Base-by-base conservation (phyloP, 2,113 vertebrate genomes). In the Oryzias curvinotus region DNA sequence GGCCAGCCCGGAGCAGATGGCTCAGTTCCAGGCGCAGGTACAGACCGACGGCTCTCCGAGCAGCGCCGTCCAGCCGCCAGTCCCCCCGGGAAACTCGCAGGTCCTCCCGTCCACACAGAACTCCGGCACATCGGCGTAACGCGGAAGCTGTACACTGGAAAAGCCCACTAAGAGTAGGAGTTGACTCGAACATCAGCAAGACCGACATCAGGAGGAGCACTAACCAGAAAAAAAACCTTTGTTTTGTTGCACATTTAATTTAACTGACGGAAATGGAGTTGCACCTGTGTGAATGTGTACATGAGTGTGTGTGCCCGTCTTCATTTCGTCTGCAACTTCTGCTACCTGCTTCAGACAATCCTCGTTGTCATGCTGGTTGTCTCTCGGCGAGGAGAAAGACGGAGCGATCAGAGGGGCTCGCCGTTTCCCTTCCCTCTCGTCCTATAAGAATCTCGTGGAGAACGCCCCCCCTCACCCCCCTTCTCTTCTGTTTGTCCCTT, bases 1-100 rank as follows among this genome's bases (percentile, higher is more conserved):
- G 30, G 97, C 96, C 85, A 97, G 95, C 74, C 97, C 97, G 0
- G 97, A 98, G 91, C 97, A 98, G 89, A 93, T 98, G 19, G 96
- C 96, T 50, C 95, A 98, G 90, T 97, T 98, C 87, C 96, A 98
- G 88, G 95, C 95, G 0, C 96, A 98, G 87, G 93, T 98, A 77
- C 95, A 97, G 90, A 95, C 92, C 23, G 92, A 93, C 70, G 90
- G 92, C 75, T 94, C 96, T 16, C 93, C 95, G 0, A 94, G 94
- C 26, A 79, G 91, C 26, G 76, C 84, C 52, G 80, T 90, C 48
- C 94, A 94, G 88, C 87, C 94, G 82, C 87, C 85, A 80, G 0
- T 87, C 87, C 23, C 91, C 1, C 16, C 82, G 7, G 82, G 77
- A 1, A 56, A 65, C 1, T 5, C 66, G 0, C 83, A 71, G 16